phyloP scores from a whole-genome alignment of 2,888 invertebrate genomes.

The Rhagonycha lutea region DNA sequence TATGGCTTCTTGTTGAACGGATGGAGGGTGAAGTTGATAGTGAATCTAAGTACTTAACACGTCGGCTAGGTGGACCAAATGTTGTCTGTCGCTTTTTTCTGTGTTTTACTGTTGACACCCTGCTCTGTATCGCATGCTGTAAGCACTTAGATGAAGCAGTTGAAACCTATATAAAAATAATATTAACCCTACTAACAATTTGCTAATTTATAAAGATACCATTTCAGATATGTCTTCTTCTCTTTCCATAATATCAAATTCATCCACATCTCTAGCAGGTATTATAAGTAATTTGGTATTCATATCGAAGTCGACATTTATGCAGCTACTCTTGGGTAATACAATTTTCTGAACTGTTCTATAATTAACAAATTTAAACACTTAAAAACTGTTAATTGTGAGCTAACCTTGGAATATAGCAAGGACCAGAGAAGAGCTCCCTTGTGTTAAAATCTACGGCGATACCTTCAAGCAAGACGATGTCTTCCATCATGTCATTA shows the following conservation, averaged over 20 bases:
- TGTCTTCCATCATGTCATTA: slow-evolving; percentile 62
- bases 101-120: not conserved
- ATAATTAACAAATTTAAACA: not conserved
- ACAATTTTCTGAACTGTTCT: slow-evolving; percentile 28
- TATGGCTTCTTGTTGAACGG: not conserved
- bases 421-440: slow-evolving; percentile 62
- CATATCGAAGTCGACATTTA: slow-evolving; percentile 50
- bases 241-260: slow-evolving; percentile 59
- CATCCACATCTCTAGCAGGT: slow-evolving; percentile 57
- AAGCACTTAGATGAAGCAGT: slow-evolving; percentile 8
- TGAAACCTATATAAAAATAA: slow-evolving; percentile 1
- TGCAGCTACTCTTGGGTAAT: slow-evolving; percentile 47
- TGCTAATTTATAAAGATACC: slow-evolving; percentile 28
- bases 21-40: not conserved
- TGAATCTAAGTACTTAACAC: slow-evolving; percentile 8
- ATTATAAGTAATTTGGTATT: slow-evolving; percentile 56
- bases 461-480: slow-evolving; percentile 61
- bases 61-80: not conserved
- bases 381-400: slow-evolving; percentile 33
- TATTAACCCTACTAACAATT: not conserved
- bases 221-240: slow-evolving; percentile 54
- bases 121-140: slow-evolving; percentile 4
- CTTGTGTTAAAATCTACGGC: slow-evolving; percentile 60
- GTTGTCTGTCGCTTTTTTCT: slow-evolving; percentile 1
- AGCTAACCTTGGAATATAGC: slow-evolving; percentile 60